Conservation (phyloP, 2,888 invertebrate genomes). For the Epistrophe grossulariae region DNA sequence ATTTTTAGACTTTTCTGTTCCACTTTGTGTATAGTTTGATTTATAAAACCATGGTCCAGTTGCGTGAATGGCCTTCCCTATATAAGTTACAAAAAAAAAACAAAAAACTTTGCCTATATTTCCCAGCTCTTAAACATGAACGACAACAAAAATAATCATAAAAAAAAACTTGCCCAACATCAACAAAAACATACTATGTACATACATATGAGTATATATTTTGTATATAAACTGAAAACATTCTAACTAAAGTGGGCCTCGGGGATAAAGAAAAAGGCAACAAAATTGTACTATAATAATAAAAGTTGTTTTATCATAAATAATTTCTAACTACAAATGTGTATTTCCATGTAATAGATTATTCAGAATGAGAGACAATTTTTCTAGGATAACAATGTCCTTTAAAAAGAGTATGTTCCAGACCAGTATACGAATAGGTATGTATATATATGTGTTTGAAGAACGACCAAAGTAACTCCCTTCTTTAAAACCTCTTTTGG, state of each 20-base stretch:
- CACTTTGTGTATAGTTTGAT: not conserved
- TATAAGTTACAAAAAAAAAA: constrained; percentile 37
- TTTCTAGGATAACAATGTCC: constrained; percentile 17
- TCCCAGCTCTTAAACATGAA: not conserved
- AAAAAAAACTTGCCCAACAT: constrained; percentile 43
- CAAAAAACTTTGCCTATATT: constrained; percentile 26
- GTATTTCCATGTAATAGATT: constrained; percentile 32
- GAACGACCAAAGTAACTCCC: constrained; percentile 25
- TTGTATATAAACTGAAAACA: constrained; percentile 9
- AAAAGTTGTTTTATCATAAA: constrained; percentile 63
- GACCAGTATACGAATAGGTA: not conserved
- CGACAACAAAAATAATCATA: too few species aligned
- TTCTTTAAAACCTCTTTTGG: constrained; percentile 21
- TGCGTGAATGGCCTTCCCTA: constrained; percentile 51
- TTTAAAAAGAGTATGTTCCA: constrained; percentile 8
- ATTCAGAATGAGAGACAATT: not conserved
- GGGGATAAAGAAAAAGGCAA: constrained; percentile 11
- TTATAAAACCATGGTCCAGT: constrained; percentile 22
- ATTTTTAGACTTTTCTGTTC: not conserved
- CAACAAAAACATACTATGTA: not conserved
- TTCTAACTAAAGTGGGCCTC: constrained; percentile 40
- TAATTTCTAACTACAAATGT: constrained; percentile 46
- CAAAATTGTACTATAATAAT: constrained; percentile 4
- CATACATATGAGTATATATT: not conserved
- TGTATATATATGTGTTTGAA: not conserved